These are phyloP conservation scores for Drosophila suboccidentalis DNA, from an alignment of 2,888 invertebrate genomes.

Conservation along the genomic window DNA sequence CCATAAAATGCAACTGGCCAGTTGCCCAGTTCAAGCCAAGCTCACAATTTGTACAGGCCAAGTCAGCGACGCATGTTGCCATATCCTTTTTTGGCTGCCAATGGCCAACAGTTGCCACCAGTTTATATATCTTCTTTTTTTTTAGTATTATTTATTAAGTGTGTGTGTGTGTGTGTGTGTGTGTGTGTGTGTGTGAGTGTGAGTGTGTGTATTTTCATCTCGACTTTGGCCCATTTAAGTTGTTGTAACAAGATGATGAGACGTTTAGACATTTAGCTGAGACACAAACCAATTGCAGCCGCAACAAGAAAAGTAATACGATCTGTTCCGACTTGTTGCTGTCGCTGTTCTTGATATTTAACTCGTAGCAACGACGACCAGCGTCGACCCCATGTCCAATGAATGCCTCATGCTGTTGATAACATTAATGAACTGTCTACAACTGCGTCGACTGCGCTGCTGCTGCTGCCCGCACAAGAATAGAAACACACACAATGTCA, in stretches of 20 bases:
- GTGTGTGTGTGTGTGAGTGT: too few relatives aligned
- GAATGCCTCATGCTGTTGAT: constrained; percentile 66
- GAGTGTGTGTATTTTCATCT: not conserved
- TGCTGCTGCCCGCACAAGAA: constrained; percentile 71
- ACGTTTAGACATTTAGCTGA: constrained; percentile 36
- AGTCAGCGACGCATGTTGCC: constrained; percentile 46
- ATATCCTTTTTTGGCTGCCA: constrained; percentile 69
- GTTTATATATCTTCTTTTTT: constrained; percentile 24
- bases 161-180: too few relatives aligned
- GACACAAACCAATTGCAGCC: constrained; percentile 49
- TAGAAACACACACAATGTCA: constrained; percentile 62
- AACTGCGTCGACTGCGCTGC: constrained; percentile 50
- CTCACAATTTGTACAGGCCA: constrained; percentile 59
- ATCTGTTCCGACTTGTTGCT: constrained; percentile 26
- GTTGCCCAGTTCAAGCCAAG: constrained; percentile 38
- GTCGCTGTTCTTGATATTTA: constrained; percentile 3
- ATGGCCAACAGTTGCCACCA: constrained; percentile 43
- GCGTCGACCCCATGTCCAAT: constrained; percentile 27
- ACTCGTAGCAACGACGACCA: constrained; percentile 37
- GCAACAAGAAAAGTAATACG: constrained; percentile 48
- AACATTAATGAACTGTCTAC: constrained; percentile 80
- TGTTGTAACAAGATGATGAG: constrained; percentile 21
- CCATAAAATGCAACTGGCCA: constrained; percentile 62
- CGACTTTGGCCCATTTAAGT: constrained; percentile 50
- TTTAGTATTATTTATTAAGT: constrained; percentile 1